Base-by-base conservation (phyloP, 1,140 invertebrate species). In the Drosophila virilis region DNA sequence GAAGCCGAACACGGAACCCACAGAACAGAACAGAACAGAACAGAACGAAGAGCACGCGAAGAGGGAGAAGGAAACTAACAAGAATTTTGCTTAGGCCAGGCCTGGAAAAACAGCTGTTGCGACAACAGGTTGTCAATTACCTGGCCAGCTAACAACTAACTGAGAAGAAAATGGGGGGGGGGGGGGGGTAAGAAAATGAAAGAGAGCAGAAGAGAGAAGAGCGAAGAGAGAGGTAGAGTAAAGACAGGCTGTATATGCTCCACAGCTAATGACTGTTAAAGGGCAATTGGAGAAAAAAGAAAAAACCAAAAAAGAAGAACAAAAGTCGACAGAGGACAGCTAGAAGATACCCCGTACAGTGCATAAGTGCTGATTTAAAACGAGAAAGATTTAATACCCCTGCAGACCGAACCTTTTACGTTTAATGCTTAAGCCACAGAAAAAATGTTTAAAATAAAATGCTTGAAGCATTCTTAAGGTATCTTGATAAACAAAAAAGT, bases 231-330 rank as follows among this genome's bases (percentile, higher is more conserved):
- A 17, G 17, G 6, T 37, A 13, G 7, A 37, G 17, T 28, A 64
- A 40, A 74, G 60, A 59, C 22, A 10, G 15, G 8, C 45, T 48
- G 35, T 17, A 37, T 48, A 35, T 74, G 80, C 66, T 64, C 67
- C 77, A 50, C 50, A 77, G 77, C 77, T 73, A 85, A 80, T 72
- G 60, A 74, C 62, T 61, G 81, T 62, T 61, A 77, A 83, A 80
- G 59, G 77, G 77, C 66, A 73, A 77, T 64, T 54, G 79, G 65
- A 52, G 10, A 48, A 28, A n/a, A n/a, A n/a, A n/a, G n/a, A n/a
- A n/a, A n/a, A n/a, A 48, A 48, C 4, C 74, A 60, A 68, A 52
- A 67, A 45, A 60, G 55, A 45, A 32, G 35, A 58, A 17, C n/a
- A 17, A 35, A 48, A 50, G 38, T 8, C 0, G n/a, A 1, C 10